Conservation (phyloP, 1,140 invertebrate species). For the Parasteatoda tepidariorum region DNA sequence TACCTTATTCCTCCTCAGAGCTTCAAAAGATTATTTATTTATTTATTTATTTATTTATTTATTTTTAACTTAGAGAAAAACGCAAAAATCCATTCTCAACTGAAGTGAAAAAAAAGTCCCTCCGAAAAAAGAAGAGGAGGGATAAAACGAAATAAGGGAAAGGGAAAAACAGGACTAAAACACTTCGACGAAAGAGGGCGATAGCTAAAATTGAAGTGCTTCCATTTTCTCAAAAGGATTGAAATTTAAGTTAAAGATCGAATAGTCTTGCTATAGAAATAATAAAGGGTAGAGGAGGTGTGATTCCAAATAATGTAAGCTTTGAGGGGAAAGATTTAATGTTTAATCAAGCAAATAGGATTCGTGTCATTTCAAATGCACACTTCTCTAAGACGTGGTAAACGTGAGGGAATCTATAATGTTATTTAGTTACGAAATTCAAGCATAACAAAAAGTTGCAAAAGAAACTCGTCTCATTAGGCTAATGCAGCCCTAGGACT, state of each 20-base stretch:
- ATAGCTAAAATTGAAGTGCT: conserved; percentile 56
- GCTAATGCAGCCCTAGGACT: neutral
- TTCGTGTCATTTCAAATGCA: conserved; percentile 31
- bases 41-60: too few species aligned
- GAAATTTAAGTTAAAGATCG: conserved; percentile 57
- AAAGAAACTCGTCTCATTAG: conserved; percentile 23
- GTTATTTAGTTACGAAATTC: conserved; percentile 16
- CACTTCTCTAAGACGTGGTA: conserved; percentile 12
- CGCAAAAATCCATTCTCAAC: conserved; percentile 37
- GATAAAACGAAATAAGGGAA: neutral
- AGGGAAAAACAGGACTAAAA: conserved; percentile 49
- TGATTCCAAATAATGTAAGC: conserved; percentile 7
- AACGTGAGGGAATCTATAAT: conserved; percentile 21
- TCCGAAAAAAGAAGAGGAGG: conserved; percentile 1
- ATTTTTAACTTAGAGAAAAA: conserved; percentile 5
- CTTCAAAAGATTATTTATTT: conserved; percentile 3
- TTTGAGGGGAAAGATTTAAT: conserved; percentile 37
- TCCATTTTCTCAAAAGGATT: conserved; percentile 39
- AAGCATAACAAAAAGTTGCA: neutral
- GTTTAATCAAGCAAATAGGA: conserved; percentile 57
- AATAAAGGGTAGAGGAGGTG: conserved; percentile 13
- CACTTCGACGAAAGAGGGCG: conserved; percentile 23
- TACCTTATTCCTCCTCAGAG: conserved; percentile 16
- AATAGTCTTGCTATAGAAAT: conserved; percentile 27
- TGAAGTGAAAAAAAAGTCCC: conserved; percentile 16